Percentiles rank a stretch among this genome's conserved stretches.
Conservation (phyloP, 2,797 vertebrate species). For the Cynopterus sphinx region DNA sequence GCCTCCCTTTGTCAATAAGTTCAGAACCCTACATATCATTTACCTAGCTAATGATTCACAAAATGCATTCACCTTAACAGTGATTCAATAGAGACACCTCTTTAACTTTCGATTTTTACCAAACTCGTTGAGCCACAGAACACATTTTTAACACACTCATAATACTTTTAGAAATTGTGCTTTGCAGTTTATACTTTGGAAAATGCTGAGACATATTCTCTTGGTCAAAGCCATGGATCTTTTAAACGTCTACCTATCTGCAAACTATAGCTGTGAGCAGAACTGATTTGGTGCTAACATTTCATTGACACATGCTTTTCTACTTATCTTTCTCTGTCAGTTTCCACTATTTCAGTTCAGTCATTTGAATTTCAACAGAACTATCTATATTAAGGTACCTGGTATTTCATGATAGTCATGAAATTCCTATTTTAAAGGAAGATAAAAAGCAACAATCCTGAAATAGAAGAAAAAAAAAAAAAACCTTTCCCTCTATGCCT, state of each 20-base stretch:
- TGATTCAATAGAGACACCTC: background rate
- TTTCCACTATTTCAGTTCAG: constrained; percentile 27
- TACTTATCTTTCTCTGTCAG: background rate
- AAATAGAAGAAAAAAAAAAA: background rate
- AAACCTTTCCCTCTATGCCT: background rate
- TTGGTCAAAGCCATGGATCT: background rate
- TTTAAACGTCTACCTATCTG: background rate
- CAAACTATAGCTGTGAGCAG: background rate
- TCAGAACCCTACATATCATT: background rate
- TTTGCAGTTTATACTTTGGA: background rate
- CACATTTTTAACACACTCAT: background rate
- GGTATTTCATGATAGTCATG: background rate
- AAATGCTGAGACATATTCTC: background rate
- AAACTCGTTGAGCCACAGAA: background rate
- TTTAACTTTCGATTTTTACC: background rate
- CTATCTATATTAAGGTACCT: background rate
- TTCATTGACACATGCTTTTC: background rate
- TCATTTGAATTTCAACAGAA: constrained; percentile 49
- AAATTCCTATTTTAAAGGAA: constrained; percentile 36
- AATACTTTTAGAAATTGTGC: background rate
- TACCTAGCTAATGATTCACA: background rate
- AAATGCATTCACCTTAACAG: background rate
- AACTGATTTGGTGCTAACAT: background rate
- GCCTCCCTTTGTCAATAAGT: background rate
- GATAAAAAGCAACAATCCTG: background rate